Evolutionary conservation across 2,113 vertebrate species (phyloP).

Genomic region (Aspidoscelis tigris): DNA sequence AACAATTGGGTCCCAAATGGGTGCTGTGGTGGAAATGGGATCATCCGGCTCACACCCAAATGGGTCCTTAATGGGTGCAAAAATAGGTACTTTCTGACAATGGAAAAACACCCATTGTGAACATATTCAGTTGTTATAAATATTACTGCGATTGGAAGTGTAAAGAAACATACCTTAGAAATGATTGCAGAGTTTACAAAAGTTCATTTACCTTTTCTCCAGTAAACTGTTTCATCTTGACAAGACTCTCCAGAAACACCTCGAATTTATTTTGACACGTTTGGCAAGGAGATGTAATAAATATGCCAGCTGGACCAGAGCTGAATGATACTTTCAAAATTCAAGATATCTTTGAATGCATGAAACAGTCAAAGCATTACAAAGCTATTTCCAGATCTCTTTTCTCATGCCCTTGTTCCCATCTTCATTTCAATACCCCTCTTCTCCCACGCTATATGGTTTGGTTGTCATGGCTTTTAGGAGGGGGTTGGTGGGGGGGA

Average conservation of each 20-base stretch:
- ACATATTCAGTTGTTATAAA: background rate
- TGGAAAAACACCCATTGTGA: no score
- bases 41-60: no score
- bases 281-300: background rate
- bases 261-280: background rate
- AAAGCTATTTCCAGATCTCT: slow-evolving; percentile 31
- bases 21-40: no score
- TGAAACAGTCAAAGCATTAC: background rate
- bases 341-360: background rate
- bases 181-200: background rate
- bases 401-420: slow-evolving; percentile 60
- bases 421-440: slow-evolving; percentile 14
- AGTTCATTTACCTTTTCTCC: background rate
- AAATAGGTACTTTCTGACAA: no score
- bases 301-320: background rate
- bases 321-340: background rate
- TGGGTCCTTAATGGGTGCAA: no score
- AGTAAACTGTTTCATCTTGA: no score
- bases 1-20: no score
- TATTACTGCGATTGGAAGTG: background rate
- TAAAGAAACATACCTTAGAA: background rate
- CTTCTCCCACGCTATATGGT: slow-evolving; percentile 52
- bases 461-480: slow-evolving; percentile 11
- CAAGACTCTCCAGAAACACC: background rate
- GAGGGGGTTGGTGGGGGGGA: background rate